Evolutionary conservation across 1,140 invertebrate genomes (phyloP), one percentile per base, ranked within the genome.

Genomic region (Drosophila paulistorum): DNA sequence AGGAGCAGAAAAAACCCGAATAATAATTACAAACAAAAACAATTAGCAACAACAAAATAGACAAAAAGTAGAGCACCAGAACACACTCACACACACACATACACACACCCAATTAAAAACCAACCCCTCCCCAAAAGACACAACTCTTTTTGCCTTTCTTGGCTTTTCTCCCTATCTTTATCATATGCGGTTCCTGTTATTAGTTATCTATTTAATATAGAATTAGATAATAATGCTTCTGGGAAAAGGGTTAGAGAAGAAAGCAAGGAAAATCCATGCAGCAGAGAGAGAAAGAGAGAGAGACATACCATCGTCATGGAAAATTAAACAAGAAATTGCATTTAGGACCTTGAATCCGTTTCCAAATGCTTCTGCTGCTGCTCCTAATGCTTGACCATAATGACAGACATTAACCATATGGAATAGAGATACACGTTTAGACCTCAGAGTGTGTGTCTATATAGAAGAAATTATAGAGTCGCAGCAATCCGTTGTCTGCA

Each of bases 11-110:
- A 45, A 48, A 48, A 48, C 7, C 45, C 45, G 45, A 51, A 65
- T 68, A 74, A 79, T 63, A 59, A 86, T 74, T 77, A 79, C 69
- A 86, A 79, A 71, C 69, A 63, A 83, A 79, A 74, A 87, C 83
- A 86, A 86, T 86, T 87, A 86, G 75, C 76, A 79, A 80, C 83
- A 83, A 64, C 67, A 77, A 72, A 30, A 77, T 65, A 66, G 48
- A 42, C 67, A 67, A 81, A 78, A 76, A 80, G 54, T 82, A 57
- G 72, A 77, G 69, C 83, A 87, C 76, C 63, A 72, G 69, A 26
- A 26, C 23, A 26, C 23, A 26, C 3, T 26, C 23, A 30, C 30
- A 30, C 30, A 30, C 30, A 30, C 30, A 30, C 81, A 61, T 51
- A 63, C 11, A 54, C 48, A 65, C 45, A 41, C 39, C 39, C 39